Base-by-base conservation (phyloP, 2,888 invertebrate species). In the Tipula helvola region DNA sequence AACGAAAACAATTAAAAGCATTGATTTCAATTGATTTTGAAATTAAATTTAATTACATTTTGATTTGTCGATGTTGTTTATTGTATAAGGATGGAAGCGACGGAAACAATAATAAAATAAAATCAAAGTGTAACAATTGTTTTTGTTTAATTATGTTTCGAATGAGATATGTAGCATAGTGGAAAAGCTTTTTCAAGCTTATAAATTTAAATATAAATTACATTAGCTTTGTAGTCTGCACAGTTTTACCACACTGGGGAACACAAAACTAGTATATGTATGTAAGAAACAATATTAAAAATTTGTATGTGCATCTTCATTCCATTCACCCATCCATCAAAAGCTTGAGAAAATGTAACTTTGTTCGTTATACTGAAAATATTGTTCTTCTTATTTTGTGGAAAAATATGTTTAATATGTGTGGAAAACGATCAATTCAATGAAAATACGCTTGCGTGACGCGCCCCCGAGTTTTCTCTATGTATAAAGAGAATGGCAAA, bases 381-480 rank as follows among this genome's bases (percentile, higher is more conserved):
- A 28, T 42, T 85, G 16, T 39, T 18, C 39, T 85, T 12, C 41
- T 85, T 85, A 13, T 85, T 28, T 85, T 41, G 13, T 41, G 4
- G 5, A 42, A 71, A 71, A 28, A 0, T 28, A 71, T 71, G 28
- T 28, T 28, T 28, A 28, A 8, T 8, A 10, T 52, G n/a, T 52
- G n/a, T 47, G 12, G 13, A 86, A 44, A 44, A 44, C 13, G 57
- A 57, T 86, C 86, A 52, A 86, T 86, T 7, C 57, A 16, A 57
- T 57, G 13, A 36, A 39, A 86, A 36, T 86, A 57, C 86, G 87
- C 87, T 41, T 86, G 87, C 87, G 86, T 87, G 87, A 86, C 87
- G 87, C 87, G 86, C 87, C 87, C 87, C 86, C 42, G 41, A 86
- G 16, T 57, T 39, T 86, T 83, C 83, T 44, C 57, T 86, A 42